Evolutionary conservation across 2,113 vertebrate genomes (phyloP).

Genomic region (Anseranas semipalmata): DNA sequence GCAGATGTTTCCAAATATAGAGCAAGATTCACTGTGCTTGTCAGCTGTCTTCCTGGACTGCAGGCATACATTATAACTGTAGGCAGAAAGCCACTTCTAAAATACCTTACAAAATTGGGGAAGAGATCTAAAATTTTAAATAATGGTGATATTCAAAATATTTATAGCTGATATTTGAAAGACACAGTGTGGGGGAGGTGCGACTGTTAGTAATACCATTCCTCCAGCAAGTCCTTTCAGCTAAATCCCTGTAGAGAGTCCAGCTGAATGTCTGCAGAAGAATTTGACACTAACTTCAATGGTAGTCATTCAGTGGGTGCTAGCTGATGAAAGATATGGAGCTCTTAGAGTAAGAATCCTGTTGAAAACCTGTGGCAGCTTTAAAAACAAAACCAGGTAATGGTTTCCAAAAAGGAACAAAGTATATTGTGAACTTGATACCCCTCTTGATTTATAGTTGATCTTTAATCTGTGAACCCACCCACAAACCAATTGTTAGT

Average conservation of each 20-base stretch:
- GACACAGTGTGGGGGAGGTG: not conserved
- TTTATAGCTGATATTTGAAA: not conserved
- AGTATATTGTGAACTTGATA: slow-evolving; percentile 20
- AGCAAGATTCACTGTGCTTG: not conserved
- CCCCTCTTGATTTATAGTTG: not conserved
- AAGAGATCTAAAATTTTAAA: not conserved
- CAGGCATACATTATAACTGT: not conserved
- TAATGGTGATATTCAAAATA: not conserved
- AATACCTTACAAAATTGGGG: not conserved
- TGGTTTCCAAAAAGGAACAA: slow-evolving; percentile 20
- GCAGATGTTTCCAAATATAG: slow-evolving; percentile 58
- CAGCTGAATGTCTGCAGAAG: not conserved
- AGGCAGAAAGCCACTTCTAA: not conserved
- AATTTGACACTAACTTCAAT: slow-evolving; percentile 15
- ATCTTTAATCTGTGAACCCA: not conserved
- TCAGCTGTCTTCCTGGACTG: slow-evolving; percentile 42
- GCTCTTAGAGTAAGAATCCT: slow-evolving; percentile 9
- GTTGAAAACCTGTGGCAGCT: slow-evolving; percentile 53
- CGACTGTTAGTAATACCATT: not conserved
- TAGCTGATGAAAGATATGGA: slow-evolving; percentile 7
- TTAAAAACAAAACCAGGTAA: slow-evolving; percentile 53
- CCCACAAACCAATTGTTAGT: not conserved
- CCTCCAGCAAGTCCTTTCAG: not conserved
- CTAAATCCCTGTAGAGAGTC: not conserved
- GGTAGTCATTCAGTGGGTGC: slow-evolving; percentile 16